Percentiles rank a stretch among this genome's conserved stretches.
Evolutionary conservation across 2,888 invertebrate species (phyloP).

Genomic region (Labia minor): DNA sequence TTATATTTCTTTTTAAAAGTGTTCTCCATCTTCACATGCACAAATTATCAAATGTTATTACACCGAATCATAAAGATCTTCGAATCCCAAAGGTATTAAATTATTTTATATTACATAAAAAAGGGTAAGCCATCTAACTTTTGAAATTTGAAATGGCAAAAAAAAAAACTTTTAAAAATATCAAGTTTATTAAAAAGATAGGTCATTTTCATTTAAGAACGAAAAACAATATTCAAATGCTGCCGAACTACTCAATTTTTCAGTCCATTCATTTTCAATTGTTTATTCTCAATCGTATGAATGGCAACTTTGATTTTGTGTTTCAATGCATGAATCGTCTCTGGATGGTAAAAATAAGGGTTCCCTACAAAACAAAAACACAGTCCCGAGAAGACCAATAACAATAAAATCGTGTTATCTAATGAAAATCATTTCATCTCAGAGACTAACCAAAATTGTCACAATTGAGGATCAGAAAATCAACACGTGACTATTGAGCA

Average conservation of each 20-base stretch:
- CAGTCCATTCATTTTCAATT: background rate
- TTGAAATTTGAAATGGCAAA: background rate
- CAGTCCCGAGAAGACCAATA: no score
- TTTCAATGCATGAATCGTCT: background rate
- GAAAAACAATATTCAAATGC: background rate
- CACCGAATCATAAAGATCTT: constrained; percentile 69
- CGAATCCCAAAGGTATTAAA: constrained; percentile 55
- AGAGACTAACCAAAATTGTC: no score
- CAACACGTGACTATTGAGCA: no score
- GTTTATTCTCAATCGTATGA: background rate
- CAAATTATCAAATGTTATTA: constrained; percentile 61
- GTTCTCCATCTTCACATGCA: constrained; percentile 81
- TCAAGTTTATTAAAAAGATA: background rate
- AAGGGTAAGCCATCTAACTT: background rate
- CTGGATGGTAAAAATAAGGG: background rate
- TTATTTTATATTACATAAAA: background rate
- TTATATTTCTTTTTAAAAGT: constrained; percentile 37
- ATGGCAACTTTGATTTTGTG: background rate
- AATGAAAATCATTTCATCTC: no score
- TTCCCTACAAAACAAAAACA: background rate
- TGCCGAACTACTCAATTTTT: background rate
- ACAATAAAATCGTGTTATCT: no score
- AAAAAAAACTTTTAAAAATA: background rate
- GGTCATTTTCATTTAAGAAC: background rate
- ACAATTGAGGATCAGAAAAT: no score